Evolutionary conservation across 2,113 vertebrate genomes (phyloP), one percentile per base, ranked within the genome.

Genomic region (Aptenodytes patagonicus): DNA sequence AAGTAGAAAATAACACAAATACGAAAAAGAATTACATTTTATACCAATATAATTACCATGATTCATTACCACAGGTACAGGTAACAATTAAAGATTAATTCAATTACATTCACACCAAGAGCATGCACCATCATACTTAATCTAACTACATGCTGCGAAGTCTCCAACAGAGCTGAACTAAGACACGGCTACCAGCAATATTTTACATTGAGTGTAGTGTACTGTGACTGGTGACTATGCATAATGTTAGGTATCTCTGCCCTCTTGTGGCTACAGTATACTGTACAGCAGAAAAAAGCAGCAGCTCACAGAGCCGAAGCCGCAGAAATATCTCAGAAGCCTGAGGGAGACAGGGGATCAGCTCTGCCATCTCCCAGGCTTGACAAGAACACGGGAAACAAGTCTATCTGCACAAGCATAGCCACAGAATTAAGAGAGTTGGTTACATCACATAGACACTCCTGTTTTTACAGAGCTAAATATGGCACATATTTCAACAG

Each of bases 191-290:
- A 28, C 42, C 34, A 73, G 38, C 9, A 38, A 1, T 8, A 52
- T 8, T 28, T 57, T 7, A 60, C 6, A 22, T 1, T 7, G 12
- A 1, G 4, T 7, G 17, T 4, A 46, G 10, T 2, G 18, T 28
- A 38, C 44, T 8, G 3, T 0, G 11, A 26, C 6, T 3, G 28
- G 20, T 21, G 49, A 22, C 25, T 17, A 9, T 1, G 7, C 26
- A 42, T 16, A 90, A 0, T 1, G 0, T 13, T n/a, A 21, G n/a
- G 22, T 21, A 25, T 10, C 28, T 68, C 90, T 80, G 82, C 92
- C 87, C 90, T 83, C 66, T 1, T 49, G 62, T 49, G 92, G 92
- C 46, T 49, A 47, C 20, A 51, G 26, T 5, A 32, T 2, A 38
- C 17, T 2, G 20, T 12, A 66, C 13, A 78, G 15, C 3, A 70